Conservation (phyloP, 2,797 vertebrate species). For the Pempheris klunzingeri region DNA sequence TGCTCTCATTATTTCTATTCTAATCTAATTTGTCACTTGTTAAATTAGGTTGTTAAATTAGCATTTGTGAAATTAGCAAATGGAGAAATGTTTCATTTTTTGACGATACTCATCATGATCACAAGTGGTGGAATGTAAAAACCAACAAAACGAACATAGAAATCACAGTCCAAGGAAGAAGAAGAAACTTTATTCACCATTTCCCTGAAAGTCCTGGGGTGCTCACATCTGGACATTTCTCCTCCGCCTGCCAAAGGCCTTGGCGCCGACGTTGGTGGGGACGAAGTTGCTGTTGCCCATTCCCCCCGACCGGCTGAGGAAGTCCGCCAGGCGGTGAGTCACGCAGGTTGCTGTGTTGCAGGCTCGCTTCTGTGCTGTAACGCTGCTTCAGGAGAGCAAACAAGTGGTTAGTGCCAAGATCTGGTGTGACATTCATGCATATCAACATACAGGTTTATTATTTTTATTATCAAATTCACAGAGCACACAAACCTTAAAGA, state of each 20-base stretch:
- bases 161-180: not conserved
- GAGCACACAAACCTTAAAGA: not conserved
- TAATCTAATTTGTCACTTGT: not conserved
- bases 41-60: not conserved
- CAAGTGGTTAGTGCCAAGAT: constrained; percentile 39
- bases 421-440: not conserved
- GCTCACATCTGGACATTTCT: constrained; percentile 87
- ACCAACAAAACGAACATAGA: not conserved
- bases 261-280: constrained; percentile 93
- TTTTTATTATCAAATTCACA: too few species aligned
- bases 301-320: constrained; percentile 94
- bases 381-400: constrained; percentile 84
- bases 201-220: constrained; percentile 55
- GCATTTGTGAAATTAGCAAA: not conserved
- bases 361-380: constrained; percentile 91
- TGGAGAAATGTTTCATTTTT: not conserved
- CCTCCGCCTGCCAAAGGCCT: constrained; percentile 93
- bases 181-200: constrained; percentile 73
- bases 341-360: constrained; percentile 96
- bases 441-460: too few species aligned
- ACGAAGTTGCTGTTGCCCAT: constrained; percentile 92
- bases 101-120: not conserved
- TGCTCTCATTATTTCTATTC: not conserved
- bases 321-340: constrained; percentile 94
- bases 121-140: not conserved